These are phyloP conservation scores for Pachycephala philippinensis DNA, from an alignment of 2,113 vertebrate genomes.

Conservation along the genomic window DNA sequence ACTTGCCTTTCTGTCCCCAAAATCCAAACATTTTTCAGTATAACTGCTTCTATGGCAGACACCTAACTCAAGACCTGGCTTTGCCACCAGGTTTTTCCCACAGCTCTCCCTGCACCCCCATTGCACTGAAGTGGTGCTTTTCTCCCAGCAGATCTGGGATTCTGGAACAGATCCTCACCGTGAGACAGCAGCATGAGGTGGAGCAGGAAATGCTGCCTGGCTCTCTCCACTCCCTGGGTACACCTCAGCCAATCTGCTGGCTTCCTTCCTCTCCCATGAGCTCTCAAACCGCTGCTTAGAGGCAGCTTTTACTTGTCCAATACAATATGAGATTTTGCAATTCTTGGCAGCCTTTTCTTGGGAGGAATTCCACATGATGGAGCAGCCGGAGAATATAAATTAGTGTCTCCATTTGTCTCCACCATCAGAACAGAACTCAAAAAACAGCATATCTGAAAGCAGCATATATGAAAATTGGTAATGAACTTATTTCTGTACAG, in stretches of 20 bases:
- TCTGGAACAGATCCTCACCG: background rate
- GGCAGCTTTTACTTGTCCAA: background rate
- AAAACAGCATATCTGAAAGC: background rate
- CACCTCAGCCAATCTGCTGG: background rate
- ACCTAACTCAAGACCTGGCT: background rate
- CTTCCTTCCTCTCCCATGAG: background rate
- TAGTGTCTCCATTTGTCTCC: background rate
- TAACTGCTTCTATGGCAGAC: background rate
- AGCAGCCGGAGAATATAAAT: background rate
- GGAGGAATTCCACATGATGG: background rate
- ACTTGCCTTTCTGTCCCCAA: background rate
- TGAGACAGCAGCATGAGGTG: background rate
- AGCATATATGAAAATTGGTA: background rate
- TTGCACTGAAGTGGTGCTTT: background rate
- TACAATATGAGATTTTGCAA: background rate
- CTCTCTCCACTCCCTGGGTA: accelerated
- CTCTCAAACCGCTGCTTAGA: background rate
- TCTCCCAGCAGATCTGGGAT: background rate
- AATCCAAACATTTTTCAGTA: background rate
- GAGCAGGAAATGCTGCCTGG: background rate
- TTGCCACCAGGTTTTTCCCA: background rate
- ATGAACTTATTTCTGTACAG: background rate
- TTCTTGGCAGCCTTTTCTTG: background rate
- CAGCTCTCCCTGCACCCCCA: background rate
- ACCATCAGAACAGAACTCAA: background rate